Conservation (phyloP, 2,113 vertebrate genomes). For the Forbesichthys agassizii region DNA sequence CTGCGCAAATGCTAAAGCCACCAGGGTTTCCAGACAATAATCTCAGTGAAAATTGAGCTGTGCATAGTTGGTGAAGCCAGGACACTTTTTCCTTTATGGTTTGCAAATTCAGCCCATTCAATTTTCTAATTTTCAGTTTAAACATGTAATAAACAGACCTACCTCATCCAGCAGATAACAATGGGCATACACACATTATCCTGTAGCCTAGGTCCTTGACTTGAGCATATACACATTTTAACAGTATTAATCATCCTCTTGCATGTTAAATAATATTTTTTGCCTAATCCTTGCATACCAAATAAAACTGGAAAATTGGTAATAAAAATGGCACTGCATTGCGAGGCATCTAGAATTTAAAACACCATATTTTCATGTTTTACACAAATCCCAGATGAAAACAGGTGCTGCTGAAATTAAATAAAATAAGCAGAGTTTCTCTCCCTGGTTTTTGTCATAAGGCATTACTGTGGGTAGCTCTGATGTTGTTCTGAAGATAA, state of each 20-base stretch:
- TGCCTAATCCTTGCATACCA: not conserved
- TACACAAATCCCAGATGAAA: not conserved
- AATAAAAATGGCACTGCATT: too few relatives aligned
- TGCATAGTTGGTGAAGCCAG: not conserved
- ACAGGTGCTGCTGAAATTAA: slow-evolving; percentile 4
- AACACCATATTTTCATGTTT: too few relatives aligned
- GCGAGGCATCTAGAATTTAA: too few relatives aligned
- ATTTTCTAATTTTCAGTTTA: not conserved
- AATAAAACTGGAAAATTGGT: slow-evolving; percentile 6
- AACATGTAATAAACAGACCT: too few relatives aligned
- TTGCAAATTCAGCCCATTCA: not conserved
- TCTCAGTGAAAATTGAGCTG: too few relatives aligned
- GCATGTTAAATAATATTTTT: slow-evolving; percentile 8
- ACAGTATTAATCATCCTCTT: too few relatives aligned
- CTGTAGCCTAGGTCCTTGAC: too few relatives aligned
- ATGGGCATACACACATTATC: too few relatives aligned
- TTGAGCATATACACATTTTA: too few relatives aligned
- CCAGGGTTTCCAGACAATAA: too few relatives aligned
- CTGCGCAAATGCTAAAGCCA: too few relatives aligned
- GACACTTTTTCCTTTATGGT: not conserved
- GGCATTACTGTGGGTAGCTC: not conserved
- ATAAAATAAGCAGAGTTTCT: slow-evolving; percentile 18
- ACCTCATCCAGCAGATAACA: too few relatives aligned
- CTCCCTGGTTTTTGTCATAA: slow-evolving; percentile 12
- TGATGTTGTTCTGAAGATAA: slow-evolving; percentile 15